Evolutionary conservation across 2,113 vertebrate species (phyloP).

Genomic region (Atractosteus spatula): DNA sequence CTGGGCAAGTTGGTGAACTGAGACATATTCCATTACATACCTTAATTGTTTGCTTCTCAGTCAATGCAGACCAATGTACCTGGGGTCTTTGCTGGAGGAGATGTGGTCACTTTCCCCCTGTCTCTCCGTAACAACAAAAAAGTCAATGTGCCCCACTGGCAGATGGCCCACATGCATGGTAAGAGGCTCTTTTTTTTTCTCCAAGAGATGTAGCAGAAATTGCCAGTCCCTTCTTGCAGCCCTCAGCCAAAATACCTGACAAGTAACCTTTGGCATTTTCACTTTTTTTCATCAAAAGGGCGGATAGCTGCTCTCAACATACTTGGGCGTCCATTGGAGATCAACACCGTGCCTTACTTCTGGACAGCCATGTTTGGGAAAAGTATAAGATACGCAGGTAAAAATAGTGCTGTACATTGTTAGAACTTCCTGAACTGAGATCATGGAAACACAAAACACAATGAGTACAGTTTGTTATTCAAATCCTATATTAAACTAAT

Average conservation of each 20-base stretch:
- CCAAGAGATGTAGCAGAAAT: too few species aligned
- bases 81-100: constrained; percentile 87
- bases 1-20: neutral
- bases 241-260: too few species aligned
- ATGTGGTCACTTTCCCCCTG: constrained; percentile 84
- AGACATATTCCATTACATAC: neutral
- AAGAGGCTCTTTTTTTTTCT: constrained; percentile 23
- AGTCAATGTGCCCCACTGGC: constrained; percentile 95
- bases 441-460: too few species aligned
- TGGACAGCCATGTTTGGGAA: constrained; percentile 97
- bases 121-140: constrained; percentile 87
- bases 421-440: neutral
- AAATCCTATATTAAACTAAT: too few species aligned
- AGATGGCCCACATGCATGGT: constrained; percentile 97
- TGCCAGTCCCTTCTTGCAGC: too few species aligned
- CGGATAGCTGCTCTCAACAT: constrained; percentile 88
- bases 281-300: constrained; percentile 58
- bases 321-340: constrained; percentile 82
- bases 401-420: neutral
- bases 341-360: constrained; percentile 87
- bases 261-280: constrained; percentile 1
- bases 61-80: constrained; percentile 91
- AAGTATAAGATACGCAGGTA: constrained; percentile 91
- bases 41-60: constrained; percentile 49
- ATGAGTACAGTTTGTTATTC: too few species aligned